A percentile compares a stretch with the other conserved stretches of the same genome.
These are phyloP conservation scores for Coenobita brevimanus DNA, from an alignment of 1,140 invertebrate species.

Conservation along the genomic window DNA sequence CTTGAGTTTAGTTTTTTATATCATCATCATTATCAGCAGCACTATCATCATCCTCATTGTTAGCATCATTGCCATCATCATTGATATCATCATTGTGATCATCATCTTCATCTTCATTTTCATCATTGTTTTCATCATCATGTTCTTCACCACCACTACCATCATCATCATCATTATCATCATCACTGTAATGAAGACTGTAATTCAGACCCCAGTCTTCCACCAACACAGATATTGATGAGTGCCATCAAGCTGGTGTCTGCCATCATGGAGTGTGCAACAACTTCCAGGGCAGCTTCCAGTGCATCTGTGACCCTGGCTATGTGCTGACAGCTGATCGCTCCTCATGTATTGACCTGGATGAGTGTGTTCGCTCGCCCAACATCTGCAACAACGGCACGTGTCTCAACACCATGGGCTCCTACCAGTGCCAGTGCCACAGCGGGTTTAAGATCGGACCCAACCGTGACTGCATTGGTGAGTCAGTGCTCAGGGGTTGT, in stretches of 20 bases:
- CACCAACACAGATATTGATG: constrained; percentile 79
- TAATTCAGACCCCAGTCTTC: too few relatives aligned
- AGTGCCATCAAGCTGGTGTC: constrained; percentile 80
- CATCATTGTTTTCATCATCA: too few relatives aligned
- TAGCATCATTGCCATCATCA: too few relatives aligned
- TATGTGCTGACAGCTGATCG: constrained; percentile 77
- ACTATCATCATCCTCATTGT: too few relatives aligned
- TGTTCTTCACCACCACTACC: too few relatives aligned
- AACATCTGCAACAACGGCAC: constrained; percentile 88
- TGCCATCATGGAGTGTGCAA: constrained; percentile 82
- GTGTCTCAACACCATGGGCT: constrained; percentile 85
- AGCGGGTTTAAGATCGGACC: constrained; percentile 86
- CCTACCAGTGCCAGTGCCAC: constrained; percentile 86
- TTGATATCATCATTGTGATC: too few relatives aligned
- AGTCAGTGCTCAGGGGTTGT: too few relatives aligned
- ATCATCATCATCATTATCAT: too few relatives aligned
- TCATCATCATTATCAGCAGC: too few relatives aligned
- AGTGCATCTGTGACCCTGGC: constrained; percentile 79
- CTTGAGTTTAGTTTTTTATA: too few relatives aligned
- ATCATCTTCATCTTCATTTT: too few relatives aligned
- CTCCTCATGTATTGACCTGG: constrained; percentile 83
- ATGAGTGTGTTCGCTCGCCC: constrained; percentile 83
- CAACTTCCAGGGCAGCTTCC: constrained; percentile 83
- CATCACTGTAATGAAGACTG: too few relatives aligned
- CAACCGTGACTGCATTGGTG: constrained; percentile 89